A percentile compares a stretch with the other conserved stretches of the same genome.
phyloP scores from a whole-genome alignment of 2,113 vertebrate species.

The Bothrops jararaca region DNA sequence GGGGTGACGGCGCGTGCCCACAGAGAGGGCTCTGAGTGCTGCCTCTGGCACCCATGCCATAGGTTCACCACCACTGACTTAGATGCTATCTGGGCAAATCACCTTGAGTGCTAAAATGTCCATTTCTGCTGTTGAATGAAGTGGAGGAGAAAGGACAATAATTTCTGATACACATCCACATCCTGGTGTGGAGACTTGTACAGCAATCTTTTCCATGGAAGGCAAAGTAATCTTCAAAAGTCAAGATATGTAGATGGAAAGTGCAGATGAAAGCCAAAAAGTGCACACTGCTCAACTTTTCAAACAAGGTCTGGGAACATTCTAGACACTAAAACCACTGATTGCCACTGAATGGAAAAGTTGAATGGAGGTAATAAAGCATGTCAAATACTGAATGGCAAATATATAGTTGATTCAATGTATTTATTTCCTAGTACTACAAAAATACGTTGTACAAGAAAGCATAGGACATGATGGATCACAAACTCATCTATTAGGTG shows the following conservation, averaged over 20 bases:
- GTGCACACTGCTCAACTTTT: conserved; percentile 47
- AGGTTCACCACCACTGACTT: background rate
- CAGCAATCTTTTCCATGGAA: background rate
- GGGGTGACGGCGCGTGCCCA: too few species aligned
- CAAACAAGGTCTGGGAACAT: background rate
- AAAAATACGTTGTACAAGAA: background rate
- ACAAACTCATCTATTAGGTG: background rate
- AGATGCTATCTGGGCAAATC: background rate
- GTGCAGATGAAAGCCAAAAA: conserved; percentile 48
- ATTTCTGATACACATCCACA: background rate
- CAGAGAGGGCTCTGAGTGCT: too few species aligned
- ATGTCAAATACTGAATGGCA: background rate
- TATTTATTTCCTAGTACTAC: background rate
- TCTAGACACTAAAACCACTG: background rate
- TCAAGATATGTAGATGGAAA: conserved; percentile 14
- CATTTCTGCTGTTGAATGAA: background rate
- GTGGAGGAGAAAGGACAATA: background rate
- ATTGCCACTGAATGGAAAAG: background rate
- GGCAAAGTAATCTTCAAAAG: background rate
- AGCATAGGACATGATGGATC: background rate
- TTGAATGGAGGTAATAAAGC: background rate
- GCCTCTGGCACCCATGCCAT: too few species aligned
- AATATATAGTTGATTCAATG: background rate
- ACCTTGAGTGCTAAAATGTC: background rate
- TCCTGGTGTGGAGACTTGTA: background rate